Conservation (phyloP, 2,888 invertebrate species). For the Therioaphis trifolii region DNA sequence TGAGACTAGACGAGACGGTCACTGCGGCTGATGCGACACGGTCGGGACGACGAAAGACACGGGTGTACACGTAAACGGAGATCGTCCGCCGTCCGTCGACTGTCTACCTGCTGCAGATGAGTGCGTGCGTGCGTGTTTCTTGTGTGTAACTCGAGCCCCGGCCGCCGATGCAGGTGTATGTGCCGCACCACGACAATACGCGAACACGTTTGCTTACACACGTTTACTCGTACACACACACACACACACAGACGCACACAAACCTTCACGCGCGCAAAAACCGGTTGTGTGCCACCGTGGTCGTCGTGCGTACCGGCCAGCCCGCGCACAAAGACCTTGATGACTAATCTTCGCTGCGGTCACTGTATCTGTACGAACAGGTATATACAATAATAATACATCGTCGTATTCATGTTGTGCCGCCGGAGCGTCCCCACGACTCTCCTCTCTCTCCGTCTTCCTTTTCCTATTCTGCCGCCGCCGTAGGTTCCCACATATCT, state of each 20-base stretch:
- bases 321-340: conserved; percentile 55
- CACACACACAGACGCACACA: not conserved
- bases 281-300: too few relatives aligned
- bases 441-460: not conserved
- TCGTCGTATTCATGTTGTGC: too few relatives aligned
- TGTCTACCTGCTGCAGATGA: not conserved
- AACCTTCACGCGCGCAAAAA: conserved; percentile 43
- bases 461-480: not conserved
- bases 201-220: conserved; percentile 15
- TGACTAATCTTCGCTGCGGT: conserved; percentile 57
- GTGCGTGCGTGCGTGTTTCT: too few relatives aligned
- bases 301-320: conserved; percentile 11
- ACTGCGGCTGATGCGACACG: too few relatives aligned
- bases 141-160: not conserved
- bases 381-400: too few relatives aligned
- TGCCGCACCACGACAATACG: not conserved
- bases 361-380: conserved; percentile 27
- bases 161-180: conserved; percentile 29
- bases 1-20: too few relatives aligned
- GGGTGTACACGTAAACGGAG: not conserved
- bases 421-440: too few relatives aligned
- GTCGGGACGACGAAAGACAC: not conserved
- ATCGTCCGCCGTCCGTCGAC: not conserved
- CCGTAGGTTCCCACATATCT: too few relatives aligned
- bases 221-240: not conserved